Evolutionary conservation across 2,797 vertebrate species (phyloP).

Genomic region (Phylloscopus collybita): DNA sequence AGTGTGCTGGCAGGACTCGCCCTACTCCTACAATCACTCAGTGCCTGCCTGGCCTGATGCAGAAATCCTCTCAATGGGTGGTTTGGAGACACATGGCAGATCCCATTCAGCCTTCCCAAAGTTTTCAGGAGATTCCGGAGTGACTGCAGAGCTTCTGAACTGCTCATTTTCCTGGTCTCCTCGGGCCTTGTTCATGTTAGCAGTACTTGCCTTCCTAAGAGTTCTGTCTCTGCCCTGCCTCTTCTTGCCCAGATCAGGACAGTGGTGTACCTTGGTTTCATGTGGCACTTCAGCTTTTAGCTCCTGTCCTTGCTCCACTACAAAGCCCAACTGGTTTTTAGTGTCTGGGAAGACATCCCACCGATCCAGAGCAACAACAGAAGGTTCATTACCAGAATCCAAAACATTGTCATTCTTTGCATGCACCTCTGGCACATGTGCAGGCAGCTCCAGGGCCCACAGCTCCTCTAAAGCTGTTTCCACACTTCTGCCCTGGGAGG

Average conservation of each 20-base stretch:
- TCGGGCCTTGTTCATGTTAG: not conserved
- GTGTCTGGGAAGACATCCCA: conserved; percentile 81
- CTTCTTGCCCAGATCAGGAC: not conserved
- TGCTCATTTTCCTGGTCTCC: not conserved
- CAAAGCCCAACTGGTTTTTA: not conserved
- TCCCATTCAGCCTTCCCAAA: conserved; percentile 76
- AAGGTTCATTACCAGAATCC: conserved; percentile 77
- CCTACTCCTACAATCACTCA: conserved; percentile 14
- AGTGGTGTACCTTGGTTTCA: conserved; percentile 16
- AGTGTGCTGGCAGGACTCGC: not conserved
- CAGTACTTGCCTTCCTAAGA: not conserved
- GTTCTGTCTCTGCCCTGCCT: conserved; percentile 54
- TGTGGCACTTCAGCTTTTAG: not conserved
- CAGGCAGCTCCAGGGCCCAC: conserved; percentile 75
- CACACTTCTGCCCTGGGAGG: conserved; percentile 60
- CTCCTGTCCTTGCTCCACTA: not conserved
- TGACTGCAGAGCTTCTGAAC: conserved; percentile 15
- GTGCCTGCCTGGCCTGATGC: conserved; percentile 91
- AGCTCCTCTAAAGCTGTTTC: conserved; percentile 80
- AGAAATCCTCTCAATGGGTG: conserved; percentile 85
- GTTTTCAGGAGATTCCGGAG: conserved; percentile 33
- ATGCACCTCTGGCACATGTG: not conserved
- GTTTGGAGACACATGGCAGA: conserved; percentile 57
- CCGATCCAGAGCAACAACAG: conserved; percentile 77
- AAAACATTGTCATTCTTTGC: conserved; percentile 26